Conservation (phyloP, 1,140 invertebrate genomes). For the Brachionus angularis region DNA sequence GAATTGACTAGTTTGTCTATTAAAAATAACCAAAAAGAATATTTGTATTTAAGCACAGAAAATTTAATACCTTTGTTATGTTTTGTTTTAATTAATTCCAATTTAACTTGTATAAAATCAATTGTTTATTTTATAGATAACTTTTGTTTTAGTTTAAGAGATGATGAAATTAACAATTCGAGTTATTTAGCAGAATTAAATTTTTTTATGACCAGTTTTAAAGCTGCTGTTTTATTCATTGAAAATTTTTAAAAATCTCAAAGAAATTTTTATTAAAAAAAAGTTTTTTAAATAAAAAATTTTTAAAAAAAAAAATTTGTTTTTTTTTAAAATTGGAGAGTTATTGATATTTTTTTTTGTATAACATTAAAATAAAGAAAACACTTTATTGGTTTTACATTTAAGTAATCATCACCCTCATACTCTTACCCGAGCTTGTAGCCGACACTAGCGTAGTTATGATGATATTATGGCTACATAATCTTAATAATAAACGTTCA, state of each 20-base stretch:
- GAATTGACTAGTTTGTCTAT: conserved; percentile 1
- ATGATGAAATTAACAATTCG: not conserved
- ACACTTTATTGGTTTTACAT: too few species aligned
- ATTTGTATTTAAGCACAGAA: not conserved
- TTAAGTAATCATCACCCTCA: too few species aligned
- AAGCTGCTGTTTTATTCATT: conserved; percentile 26
- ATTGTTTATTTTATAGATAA: conserved; percentile 23
- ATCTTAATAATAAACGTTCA: too few species aligned
- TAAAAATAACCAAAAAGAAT: not conserved
- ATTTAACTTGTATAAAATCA: conserved; percentile 12
- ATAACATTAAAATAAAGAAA: not conserved
- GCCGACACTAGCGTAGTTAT: too few species aligned
- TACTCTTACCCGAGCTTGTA: too few species aligned
- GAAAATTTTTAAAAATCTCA: conserved; percentile 19
- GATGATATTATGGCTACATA: too few species aligned
- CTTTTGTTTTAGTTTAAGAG: conserved; percentile 29
- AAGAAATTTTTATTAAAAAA: too few species aligned
- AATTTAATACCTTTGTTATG: conserved; percentile 19
- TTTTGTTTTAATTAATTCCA: not conserved
- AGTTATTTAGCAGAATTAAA: conserved; percentile 26
- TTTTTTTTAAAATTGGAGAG: not conserved
- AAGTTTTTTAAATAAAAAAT: too few species aligned
- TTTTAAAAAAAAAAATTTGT: too few species aligned
- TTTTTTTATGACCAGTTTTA: conserved; percentile 36
- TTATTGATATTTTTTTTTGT: not conserved